Evolutionary conservation across 92 coral and sea anemone species (phyloP), one percentile per base, ranked within the genome.

Genomic region (Nematostella vectensis): DNA sequence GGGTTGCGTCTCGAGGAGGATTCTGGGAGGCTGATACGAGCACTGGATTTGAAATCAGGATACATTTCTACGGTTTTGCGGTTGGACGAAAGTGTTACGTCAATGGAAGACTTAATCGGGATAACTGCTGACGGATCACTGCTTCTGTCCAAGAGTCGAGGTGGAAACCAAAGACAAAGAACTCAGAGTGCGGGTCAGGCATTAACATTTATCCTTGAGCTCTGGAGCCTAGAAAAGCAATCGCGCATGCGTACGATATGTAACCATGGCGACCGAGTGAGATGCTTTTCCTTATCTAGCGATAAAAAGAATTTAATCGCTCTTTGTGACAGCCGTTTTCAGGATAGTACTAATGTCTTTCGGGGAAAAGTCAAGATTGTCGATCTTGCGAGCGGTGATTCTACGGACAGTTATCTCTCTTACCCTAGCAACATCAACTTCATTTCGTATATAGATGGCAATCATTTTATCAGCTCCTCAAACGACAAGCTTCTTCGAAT

Each of bases 361-460:
- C 74, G 54, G 33, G 88, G 79, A 1, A 68, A 44, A 40, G 18
- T 81, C 3, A 63, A 51, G 26, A 61, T 81, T 11, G 66, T 69
- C 54, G 67, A 70, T 59, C 67, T 81, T 22, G 9, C 25, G 12
- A 49, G 47, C 4, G 67, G 56, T 1, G 74, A 75, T 6, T 28
- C 58, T 39, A 56, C 19, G 36, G 70, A 49, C 9, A 51, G 69
- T n/a, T 50, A 42, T 42, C 31, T 81, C 2, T 61, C 42, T 2
- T 81, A 76, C 36, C 88, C 88, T 9, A 81, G 88, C 55, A 69
- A 50, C 28, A 81, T 81, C 29, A 62, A 75, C 39, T 67, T 76
- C 27, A 58, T 75, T 57, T 69, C 55, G 29, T 81, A 68, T 16
- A 56, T 81, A 11, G 83, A 76, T 56, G 43, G 47, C 28, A 78